Base-by-base conservation (phyloP, 2,888 invertebrate genomes). In the Belgica antarctica region DNA sequence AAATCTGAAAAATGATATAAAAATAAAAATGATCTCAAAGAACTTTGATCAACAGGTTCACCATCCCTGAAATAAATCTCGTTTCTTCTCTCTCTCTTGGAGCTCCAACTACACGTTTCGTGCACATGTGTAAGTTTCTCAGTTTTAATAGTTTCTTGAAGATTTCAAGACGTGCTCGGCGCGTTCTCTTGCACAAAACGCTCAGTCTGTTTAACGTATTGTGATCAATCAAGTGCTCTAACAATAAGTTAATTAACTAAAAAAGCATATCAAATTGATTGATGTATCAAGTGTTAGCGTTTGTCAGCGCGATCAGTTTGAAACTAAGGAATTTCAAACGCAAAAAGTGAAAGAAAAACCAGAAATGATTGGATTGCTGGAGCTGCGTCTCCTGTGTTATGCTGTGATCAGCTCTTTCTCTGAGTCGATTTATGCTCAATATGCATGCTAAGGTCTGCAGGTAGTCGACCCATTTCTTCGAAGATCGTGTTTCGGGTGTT, bases 391-490 rank as follows among this genome's bases (percentile, higher is more conserved):
- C 12, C 46, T 62, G 19, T 62, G 17, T 62, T 62, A 5, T n/a
- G 17, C 31, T 19, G 3, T 24, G 15, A 34, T 24, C 19, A 2
- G 24, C 52, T 34, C 34, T 68, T 57, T 28, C 57, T 68, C 15
- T 27, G 12, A 12, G 7, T 59, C 22, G 25, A 59, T 10, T 46
- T 2, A 25, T 59, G 59, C 59, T 59, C 27, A 59, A 27, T 5
- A n/a, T 19, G 28, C 52, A 27, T 19, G n/a, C n/a, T 25, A 25
- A 65, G 22, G 27, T 34, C 22, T 52, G 47, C 68, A 68, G 68
- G 68, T 68, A 68, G 68, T 57, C 28, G 52, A 68, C 52, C 57
- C 68, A 68, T 68, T 68, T 68, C 68, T 31, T 15, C 47, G 68
- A 68, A 68, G 68, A 57, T 52, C 27, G 15, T 31, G 25, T 59